These are phyloP conservation scores for Drosophila algonquin DNA, from an alignment of 2,888 invertebrate genomes.

Conservation along the genomic window DNA sequence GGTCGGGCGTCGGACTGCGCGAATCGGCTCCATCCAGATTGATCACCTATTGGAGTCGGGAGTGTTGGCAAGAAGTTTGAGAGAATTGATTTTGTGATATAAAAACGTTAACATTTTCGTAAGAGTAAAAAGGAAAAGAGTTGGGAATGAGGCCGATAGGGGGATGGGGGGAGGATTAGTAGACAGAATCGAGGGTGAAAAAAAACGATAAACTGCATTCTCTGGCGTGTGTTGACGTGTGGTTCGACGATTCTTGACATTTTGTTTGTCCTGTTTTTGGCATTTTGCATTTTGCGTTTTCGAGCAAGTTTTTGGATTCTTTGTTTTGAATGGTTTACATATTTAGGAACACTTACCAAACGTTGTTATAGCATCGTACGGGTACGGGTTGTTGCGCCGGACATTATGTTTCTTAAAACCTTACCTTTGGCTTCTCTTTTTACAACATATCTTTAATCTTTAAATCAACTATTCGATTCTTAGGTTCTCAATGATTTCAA, in stretches of 20 bases:
- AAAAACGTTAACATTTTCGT: slow-evolving; percentile 64
- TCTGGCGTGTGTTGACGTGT: slow-evolving; percentile 83
- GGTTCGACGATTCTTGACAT: slow-evolving; percentile 52
- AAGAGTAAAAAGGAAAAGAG: slow-evolving; percentile 40
- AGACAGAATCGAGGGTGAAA: slow-evolving; percentile 13
- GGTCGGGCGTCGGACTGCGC: slow-evolving; percentile 85
- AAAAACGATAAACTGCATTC: slow-evolving; percentile 63
- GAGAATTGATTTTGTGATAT: slow-evolving; percentile 71
- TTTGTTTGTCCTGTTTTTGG: slow-evolving; percentile 43
- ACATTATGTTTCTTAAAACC: slow-evolving; percentile 74
- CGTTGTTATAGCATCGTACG: slow-evolving; percentile 83
- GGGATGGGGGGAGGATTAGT: neutral
- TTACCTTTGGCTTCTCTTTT: slow-evolving; percentile 80
- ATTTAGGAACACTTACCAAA: slow-evolving; percentile 83
- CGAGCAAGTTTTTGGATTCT: slow-evolving; percentile 67
- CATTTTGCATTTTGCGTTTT: slow-evolving; percentile 68
- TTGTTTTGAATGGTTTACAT: slow-evolving; percentile 55
- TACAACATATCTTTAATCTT: slow-evolving; percentile 6
- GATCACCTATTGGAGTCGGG: slow-evolving; percentile 81
- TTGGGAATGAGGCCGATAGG: slow-evolving; percentile 1
- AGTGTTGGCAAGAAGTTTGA: slow-evolving; percentile 66
- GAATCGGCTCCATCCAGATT: slow-evolving; percentile 86
- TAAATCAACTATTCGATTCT: slow-evolving; percentile 28
- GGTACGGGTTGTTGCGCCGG: slow-evolving; percentile 74
- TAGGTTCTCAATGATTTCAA: slow-evolving; percentile 1